Evolutionary conservation across 2,888 invertebrate species (phyloP), one percentile per base, ranked within the genome.

Genomic region (Pheosia tremula): DNA sequence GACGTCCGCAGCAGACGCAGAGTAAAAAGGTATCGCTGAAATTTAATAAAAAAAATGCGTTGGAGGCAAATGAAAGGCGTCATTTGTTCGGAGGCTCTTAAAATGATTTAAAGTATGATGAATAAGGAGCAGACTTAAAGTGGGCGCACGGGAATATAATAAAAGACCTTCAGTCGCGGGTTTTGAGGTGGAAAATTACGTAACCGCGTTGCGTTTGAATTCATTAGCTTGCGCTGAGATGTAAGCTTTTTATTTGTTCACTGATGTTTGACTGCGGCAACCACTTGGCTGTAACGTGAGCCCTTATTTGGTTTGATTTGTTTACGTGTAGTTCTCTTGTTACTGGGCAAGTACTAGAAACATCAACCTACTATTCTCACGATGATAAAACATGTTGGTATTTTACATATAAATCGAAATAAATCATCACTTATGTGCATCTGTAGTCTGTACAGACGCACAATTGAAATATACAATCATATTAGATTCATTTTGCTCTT

Each of bases 101-200:
- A 81, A 83, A 80, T 77, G 75, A 78, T 79, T 84, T 84, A 83
- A 85, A 82, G 84, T 77, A 83, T 79, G 79, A 58, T 68, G 63
- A 74, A 69, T 69, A 78, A 75, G 71, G 65, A 67, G 68, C 66
- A 66, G 65, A 74, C 62, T 11, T 38, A 58, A 62, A 67, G 67
- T 60, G 73, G 64, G 72, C 71, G 60, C 75, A 60, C 67, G 70
- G 72, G 73, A 74, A 64, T 74, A 77, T 81, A 77, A 82, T 80
- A 81, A 82, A 81, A 78, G 74, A 71, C 72, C 67, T 75, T 73
- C 76, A 9, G 67, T 72, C 72, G 76, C 78, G 80, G 69, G 71
- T 63, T 65, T 73, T 68, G 68, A 76, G 74, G 75, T 79, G 70
- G 78, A 79, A 83, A 87, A 87, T 84, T 80, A 81, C 78, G 72